phyloP scores from a whole-genome alignment of 2,888 invertebrate species.

The Isoperla grammatica region DNA sequence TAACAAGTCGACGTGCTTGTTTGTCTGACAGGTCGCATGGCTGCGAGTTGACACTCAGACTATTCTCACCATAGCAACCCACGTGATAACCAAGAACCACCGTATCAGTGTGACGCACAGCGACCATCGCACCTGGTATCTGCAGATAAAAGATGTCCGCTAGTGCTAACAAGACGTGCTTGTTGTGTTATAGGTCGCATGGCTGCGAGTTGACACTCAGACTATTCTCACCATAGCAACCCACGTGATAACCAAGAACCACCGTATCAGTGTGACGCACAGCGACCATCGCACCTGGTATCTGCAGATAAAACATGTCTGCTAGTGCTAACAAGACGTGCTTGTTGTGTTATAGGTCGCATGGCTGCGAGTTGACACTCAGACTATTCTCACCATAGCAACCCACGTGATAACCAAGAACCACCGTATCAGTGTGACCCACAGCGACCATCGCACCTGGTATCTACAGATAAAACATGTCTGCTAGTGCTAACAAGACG shows the following conservation, averaged over 20 bases:
- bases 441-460: slow-evolving; percentile 82
- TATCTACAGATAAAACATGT: slow-evolving; percentile 81
- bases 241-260: slow-evolving; percentile 85
- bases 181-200: slow-evolving; percentile 63
- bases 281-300: slow-evolving; percentile 84
- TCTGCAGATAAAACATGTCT: slow-evolving; percentile 76
- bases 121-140: slow-evolving; percentile 80
- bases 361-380: slow-evolving; percentile 85
- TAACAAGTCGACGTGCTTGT: too few species aligned
- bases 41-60: slow-evolving; percentile 86
- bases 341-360: slow-evolving; percentile 61
- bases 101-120: slow-evolving; percentile 79
- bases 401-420: slow-evolving; percentile 86
- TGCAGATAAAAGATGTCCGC: slow-evolving; percentile 77
- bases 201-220: slow-evolving; percentile 86
- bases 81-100: slow-evolving; percentile 85
- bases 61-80: slow-evolving; percentile 81
- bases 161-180: too few species aligned
- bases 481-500: too few species aligned
- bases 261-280: slow-evolving; percentile 76
- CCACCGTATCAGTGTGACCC: slow-evolving; percentile 76
- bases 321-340: too few species aligned
- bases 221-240: slow-evolving; percentile 85
- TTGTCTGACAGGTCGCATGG: slow-evolving; percentile 73
- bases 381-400: slow-evolving; percentile 86